Base-by-base conservation (phyloP, 1,140 invertebrate genomes). In the Caenorhabditis remanei region DNA sequence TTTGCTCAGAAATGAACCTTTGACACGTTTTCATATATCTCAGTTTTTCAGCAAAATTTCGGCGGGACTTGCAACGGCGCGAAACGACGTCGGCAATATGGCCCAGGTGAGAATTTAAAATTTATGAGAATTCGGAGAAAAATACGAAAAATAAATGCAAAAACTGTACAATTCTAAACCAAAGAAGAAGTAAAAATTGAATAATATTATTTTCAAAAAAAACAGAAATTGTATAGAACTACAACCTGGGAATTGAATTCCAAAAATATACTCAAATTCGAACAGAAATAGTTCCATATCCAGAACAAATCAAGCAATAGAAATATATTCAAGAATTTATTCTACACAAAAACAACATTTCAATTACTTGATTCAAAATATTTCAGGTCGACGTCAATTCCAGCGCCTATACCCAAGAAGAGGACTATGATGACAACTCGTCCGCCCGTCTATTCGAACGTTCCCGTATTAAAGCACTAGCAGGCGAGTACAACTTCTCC, bases 361-460 rank as follows among this genome's bases (percentile, higher is more conserved):
- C 32, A 32, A 32, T 2, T 32, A n/a, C 2, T 32, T 32, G 32
- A 32, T 32, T 32, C 32, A 32, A 24, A 13, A 46, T 71, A 19
- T 83, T 84, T 9, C 56, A 58, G 82, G 53, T 58, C 53, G 82
- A 96, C 92, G 97, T 96, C 96, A 96, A 97, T 40, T 90, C 90
- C 46, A 90, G 91, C 86, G 85, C 84, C 55, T 88, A 67, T 56
- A 96, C 97, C 93, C 97, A 97, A 94, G 94, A 94, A 86, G 97
- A 99, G 94, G 99, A 99, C 94, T 98, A 99, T 94, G 97, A 97
- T 91, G 98, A 97, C 92, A 99, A 98, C 93, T 98, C 97, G 90
- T 99, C 97, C 89, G 99, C 98, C 88, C 95, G 97, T 92, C 95
- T 99, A 71, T 99, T 99, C 94, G 98, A 99, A 95, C 95, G 98